A percentile compares a stretch with the other conserved stretches of the same genome.
phyloP scores from a whole-genome alignment of 2,113 vertebrate species.

The Chrysemys picta region DNA sequence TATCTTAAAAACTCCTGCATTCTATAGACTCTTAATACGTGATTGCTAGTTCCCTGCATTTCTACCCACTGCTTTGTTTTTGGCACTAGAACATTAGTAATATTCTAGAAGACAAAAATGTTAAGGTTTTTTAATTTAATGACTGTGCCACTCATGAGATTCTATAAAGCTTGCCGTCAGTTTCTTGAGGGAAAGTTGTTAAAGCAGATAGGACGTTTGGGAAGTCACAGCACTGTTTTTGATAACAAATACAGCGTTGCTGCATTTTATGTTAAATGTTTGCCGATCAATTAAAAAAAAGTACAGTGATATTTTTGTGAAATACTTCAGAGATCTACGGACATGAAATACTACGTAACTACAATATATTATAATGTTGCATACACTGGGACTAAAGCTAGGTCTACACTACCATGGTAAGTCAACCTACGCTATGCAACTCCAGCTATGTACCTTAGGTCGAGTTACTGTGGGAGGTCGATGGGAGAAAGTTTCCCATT shows the following conservation, averaged over 20 bases:
- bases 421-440: no score
- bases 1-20: background rate
- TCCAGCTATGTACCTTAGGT: no score
- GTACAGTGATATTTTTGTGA: background rate
- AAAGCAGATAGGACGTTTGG: slow-evolving; percentile 12
- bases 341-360: background rate
- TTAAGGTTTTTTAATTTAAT: slow-evolving; percentile 42
- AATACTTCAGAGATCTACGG: background rate
- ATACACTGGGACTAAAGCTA: background rate
- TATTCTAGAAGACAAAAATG: slow-evolving; percentile 15
- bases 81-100: slow-evolving; percentile 23
- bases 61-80: background rate
- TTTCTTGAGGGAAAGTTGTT: slow-evolving; percentile 16
- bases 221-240: background rate
- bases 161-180: background rate
- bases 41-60: background rate
- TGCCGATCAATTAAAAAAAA: background rate
- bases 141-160: background rate
- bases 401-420: no score
- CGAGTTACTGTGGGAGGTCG: no score
- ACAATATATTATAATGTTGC: background rate
- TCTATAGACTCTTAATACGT: background rate
- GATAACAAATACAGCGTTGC: background rate
- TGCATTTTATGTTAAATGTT: background rate
- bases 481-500: no score